Evolutionary conservation across 2,113 vertebrate genomes (phyloP), one percentile per base, ranked within the genome.

Genomic region (Malurus elegans): DNA sequence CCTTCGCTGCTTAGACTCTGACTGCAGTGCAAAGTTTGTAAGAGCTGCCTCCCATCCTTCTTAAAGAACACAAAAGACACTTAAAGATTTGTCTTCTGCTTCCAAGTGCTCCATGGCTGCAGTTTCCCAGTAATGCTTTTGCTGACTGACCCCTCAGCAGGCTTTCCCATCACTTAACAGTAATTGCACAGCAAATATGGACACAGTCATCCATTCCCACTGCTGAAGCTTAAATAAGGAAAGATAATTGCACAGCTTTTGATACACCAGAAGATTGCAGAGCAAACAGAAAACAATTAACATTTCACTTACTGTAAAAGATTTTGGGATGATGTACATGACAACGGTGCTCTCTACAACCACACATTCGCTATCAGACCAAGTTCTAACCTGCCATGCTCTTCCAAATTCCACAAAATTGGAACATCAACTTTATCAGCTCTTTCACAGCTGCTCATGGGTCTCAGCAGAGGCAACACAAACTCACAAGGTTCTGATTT

Each of bases 31-130:
- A 76, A 71, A 92, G 88, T 90, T 90, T 4, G 1, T 18, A 76
- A 80, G 67, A 88, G 75, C 18, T 74, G 56, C 51, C 47, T 86
- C 40, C 69, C 60, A 80, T 92, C 48, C 51, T 64, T 92, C 67
- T 92, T 74, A 45, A 25, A 53, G 64, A 53, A 76, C 26, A 88
- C 45, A 72, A 42, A 71, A 51, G 29, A 45, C 47, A 86, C 26
- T 83, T 58, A 23, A 58, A 71, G 71, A 92, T 92, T 91, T 61
- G 34, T 92, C 78, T 91, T 92, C 65, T 80, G 76, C 74, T 87
- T 67, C 86, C 89, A 91, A 36, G 32, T 32, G 76, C 89, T 93
- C 56, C 74, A 26, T 1, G 45, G 40, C 24, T 10, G 1, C 0
- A 45, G 48, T 21, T 95, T 91, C 60, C 76, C 86, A 87, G 78